These are phyloP conservation scores for Dyspetes luteomarginatus DNA, from an alignment of 2,888 invertebrate genomes.

Conservation along the genomic window DNA sequence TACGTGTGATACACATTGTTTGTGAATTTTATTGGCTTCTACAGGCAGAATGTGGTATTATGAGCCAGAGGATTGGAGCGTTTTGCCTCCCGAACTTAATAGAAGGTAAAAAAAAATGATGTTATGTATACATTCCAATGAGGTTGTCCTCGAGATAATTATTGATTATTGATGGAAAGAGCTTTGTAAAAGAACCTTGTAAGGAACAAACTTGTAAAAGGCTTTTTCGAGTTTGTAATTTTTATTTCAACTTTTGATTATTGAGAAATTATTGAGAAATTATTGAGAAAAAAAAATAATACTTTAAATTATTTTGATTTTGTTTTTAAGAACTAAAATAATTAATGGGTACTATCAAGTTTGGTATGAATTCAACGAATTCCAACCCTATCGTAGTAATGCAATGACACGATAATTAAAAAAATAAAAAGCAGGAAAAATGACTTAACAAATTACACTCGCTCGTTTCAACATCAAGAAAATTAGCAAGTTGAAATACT, in stretches of 20 bases:
- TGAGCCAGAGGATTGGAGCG: conserved; percentile 92
- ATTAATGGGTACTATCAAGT: neutral
- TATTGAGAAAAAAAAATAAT: neutral
- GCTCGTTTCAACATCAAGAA: neutral
- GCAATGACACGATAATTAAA: conserved; percentile 30
- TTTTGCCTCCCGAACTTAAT: conserved; percentile 93
- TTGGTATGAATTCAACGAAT: neutral
- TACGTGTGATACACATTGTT: conserved; percentile 25
- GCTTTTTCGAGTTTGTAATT: neutral
- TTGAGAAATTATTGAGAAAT: neutral
- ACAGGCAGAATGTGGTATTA: conserved; percentile 85
- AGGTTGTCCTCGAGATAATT: too few relatives aligned
- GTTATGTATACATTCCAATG: too few relatives aligned
- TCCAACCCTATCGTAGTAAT: conserved; percentile 21
- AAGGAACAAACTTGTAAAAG: neutral
- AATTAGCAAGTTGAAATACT: neutral
- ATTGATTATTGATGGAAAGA: too few relatives aligned
- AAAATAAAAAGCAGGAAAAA: neutral
- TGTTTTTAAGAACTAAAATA: neutral
- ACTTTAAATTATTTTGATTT: neutral
- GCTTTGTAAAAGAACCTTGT: too few relatives aligned
- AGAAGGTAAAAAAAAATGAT: conserved; percentile 88
- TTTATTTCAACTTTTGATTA: neutral
- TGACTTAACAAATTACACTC: neutral
- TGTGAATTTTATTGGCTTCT: conserved; percentile 25